Evolutionary conservation across 2,888 invertebrate species (phyloP), one percentile per base, ranked within the genome.

Genomic region (Achlya flavicornis): DNA sequence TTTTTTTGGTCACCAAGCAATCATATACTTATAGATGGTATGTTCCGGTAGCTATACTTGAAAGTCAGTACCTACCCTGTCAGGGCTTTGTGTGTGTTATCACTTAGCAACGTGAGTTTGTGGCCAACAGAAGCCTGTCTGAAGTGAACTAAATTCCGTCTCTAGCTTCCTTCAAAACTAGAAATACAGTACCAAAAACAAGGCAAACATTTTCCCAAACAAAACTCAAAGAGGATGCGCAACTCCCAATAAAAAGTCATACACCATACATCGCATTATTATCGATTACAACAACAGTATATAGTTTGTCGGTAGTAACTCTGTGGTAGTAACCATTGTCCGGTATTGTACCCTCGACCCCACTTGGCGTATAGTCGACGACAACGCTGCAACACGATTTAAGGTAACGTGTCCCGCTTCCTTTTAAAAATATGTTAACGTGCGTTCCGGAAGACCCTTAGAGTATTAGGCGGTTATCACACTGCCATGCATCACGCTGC

Each of bases 351-450:
- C 53, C 16, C 16, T 53, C 46, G 46, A 19, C 53, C 53, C 53
- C 53, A 53, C 53, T 53, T 10, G 53, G 53, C 53, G 53, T 53
- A 53, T 19, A 53, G 19, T 53, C 53, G 53, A 53, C 53, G 53
- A 53, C 53, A 53, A 19, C 16, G 19, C 19, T 53, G 53, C 53
- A 53, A 19, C 19, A n/a, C 10, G 53, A 53, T 53, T 53, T 53
- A 53, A 10, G 53, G 16, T 53, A 53, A 16, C 14, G 38, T 59
- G 19, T 59, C 5, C 14, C 38, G 19, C 16, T 16, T 35, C 59
- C 59, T 19, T 59, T 59, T 60, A 41, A 19, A 59, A 60, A 41
- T 60, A 60, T 41, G 38, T 60, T 60, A 19, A 60, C 60, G 60
- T 41, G 59, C 59, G 60, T 43, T 41, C 60, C 43, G 60, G 60